phyloP scores from a whole-genome alignment of 2,797 vertebrate genomes.

The Fratercula arctica region DNA sequence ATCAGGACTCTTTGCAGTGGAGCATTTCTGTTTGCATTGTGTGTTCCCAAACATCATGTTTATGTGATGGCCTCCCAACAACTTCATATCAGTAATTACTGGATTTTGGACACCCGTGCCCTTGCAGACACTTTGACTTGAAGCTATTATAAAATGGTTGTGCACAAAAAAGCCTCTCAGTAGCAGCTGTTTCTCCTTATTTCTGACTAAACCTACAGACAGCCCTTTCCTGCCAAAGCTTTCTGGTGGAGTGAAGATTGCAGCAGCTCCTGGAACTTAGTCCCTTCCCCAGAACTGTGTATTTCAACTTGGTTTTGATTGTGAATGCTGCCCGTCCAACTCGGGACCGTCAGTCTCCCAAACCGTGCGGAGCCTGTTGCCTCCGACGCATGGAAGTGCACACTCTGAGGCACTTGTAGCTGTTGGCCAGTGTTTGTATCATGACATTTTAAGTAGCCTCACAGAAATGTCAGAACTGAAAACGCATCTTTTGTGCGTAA shows the following conservation, averaged over 20 bases:
- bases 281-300: background rate
- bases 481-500: background rate
- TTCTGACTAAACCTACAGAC: background rate
- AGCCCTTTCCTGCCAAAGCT: background rate
- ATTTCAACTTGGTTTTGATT: background rate
- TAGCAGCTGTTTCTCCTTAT: rapidly evolving
- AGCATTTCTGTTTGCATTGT: constrained; percentile 32
- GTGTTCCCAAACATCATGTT: background rate
- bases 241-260: background rate
- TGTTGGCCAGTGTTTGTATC: background rate
- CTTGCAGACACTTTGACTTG: background rate
- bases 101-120: background rate
- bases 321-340: background rate
- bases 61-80: background rate
- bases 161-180: background rate
- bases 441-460: background rate
- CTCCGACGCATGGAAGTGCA: too few species aligned
- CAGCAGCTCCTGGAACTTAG: background rate
- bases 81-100: background rate
- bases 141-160: background rate
- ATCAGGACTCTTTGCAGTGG: background rate
- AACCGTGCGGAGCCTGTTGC: background rate
- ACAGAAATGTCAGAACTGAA: background rate
- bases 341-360: background rate
- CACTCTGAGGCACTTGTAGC: background rate